A percentile compares a stretch with the other conserved stretches of the same genome.
Conservation (phyloP, 2,113 vertebrate genomes). For the Xenopus laevis region DNA sequence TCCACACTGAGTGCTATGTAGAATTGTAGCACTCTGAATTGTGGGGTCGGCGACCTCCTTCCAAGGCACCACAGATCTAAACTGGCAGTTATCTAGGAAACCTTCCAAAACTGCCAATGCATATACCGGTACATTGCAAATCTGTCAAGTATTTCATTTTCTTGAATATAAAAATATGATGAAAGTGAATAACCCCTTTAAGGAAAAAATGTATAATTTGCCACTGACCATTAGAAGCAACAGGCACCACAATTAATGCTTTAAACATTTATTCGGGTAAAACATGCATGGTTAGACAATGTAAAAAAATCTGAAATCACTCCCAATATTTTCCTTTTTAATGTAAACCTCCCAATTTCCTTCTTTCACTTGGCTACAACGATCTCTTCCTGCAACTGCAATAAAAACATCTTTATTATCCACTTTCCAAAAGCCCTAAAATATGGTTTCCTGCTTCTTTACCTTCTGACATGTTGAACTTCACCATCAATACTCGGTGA, state of each 20-base stretch:
- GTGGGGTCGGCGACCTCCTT: too few relatives aligned
- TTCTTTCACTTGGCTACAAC: not conserved
- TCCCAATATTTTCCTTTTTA: not conserved
- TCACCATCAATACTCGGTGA: not conserved
- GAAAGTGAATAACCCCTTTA: too few relatives aligned
- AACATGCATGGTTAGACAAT: not conserved
- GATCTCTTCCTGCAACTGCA: not conserved
- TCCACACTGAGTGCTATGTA: too few relatives aligned
- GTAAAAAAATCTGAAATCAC: not conserved
- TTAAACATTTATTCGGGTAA: not conserved
- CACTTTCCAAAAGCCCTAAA: not conserved
- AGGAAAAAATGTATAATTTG: too few relatives aligned
- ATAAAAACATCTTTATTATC: not conserved
- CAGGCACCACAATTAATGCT: not conserved
- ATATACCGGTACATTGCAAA: too few relatives aligned
- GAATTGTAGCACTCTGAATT: too few relatives aligned
- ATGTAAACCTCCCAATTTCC: not conserved
- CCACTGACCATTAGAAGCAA: not conserved
- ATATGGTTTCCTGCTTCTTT: not conserved
- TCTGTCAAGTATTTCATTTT: too few relatives aligned
- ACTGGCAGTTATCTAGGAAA: too few relatives aligned
- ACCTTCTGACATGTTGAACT: not conserved
- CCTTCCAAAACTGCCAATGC: too few relatives aligned
- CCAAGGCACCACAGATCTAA: too few relatives aligned
- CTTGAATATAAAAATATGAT: too few relatives aligned